Conservation (phyloP, 2,888 invertebrate genomes). For the Aleiodes leptofemur region DNA sequence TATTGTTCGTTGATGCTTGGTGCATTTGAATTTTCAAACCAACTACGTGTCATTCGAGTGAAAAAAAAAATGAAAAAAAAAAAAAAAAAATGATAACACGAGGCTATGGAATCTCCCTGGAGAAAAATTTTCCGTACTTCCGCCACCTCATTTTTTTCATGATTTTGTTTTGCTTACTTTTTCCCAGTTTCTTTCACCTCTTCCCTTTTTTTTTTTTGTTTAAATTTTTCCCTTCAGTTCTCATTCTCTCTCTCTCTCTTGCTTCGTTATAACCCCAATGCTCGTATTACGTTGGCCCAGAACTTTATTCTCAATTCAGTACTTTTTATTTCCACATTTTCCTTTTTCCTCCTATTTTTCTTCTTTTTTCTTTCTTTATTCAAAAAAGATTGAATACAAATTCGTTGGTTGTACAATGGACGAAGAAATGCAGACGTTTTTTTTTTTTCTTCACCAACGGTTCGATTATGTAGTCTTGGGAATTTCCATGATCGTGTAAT, state of each 20-base stretch:
- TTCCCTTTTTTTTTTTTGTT: too few relatives aligned
- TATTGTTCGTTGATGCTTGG: slow-evolving; percentile 4
- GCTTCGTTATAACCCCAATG: slow-evolving; percentile 19
- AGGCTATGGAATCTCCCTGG: slow-evolving; percentile 4
- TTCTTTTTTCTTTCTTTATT: not conserved
- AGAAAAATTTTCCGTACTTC: slow-evolving; percentile 17
- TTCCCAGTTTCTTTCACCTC: not conserved
- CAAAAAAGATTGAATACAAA: slow-evolving; percentile 29
- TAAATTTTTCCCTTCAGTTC: not conserved
- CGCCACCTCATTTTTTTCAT: slow-evolving; percentile 2
- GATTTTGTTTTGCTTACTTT: slow-evolving; percentile 1
- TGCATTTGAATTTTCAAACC: slow-evolving; percentile 37
- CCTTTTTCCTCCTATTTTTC: too few relatives aligned
- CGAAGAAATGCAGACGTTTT: slow-evolving; percentile 11
- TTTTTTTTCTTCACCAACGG: not conserved
- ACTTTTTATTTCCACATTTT: not conserved
- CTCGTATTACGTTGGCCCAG: slow-evolving; percentile 7
- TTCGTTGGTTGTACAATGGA: not conserved
- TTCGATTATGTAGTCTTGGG: slow-evolving; percentile 10
- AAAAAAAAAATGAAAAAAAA: not conserved
- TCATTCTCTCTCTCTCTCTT: not conserved
- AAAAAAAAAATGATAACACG: not conserved
- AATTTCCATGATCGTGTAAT: too few relatives aligned
- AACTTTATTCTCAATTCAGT: slow-evolving; percentile 14
- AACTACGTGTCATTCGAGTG: slow-evolving; percentile 23